Conservation (phyloP, 2,797 vertebrate genomes). For the Decapterus maruadsi region DNA sequence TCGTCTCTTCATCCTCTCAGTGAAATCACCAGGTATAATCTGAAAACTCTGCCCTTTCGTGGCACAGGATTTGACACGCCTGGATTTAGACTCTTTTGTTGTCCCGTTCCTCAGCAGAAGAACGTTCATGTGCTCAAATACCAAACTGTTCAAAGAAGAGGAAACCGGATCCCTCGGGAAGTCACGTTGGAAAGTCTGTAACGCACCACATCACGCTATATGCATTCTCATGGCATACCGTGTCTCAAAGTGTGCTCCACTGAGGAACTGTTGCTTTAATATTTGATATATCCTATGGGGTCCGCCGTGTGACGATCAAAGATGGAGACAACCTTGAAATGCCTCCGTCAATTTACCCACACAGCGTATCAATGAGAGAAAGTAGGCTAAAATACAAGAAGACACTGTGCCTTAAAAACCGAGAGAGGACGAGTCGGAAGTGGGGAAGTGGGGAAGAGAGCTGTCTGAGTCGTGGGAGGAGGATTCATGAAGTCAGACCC, state of each 20-base stretch:
- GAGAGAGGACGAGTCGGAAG: conserved; percentile 23
- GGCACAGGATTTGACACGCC: conserved; percentile 42
- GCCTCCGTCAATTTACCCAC: conserved; percentile 66
- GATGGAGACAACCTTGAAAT: conserved; percentile 78
- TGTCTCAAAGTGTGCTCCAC: conserved; percentile 45
- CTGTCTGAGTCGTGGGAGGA: conserved; percentile 36
- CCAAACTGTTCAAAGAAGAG: conserved; percentile 63
- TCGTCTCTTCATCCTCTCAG: conserved; percentile 50
- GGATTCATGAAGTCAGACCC: conserved; percentile 51
- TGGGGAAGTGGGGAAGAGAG: conserved; percentile 23
- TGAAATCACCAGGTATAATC: conserved; percentile 61
- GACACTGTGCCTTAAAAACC: conserved; percentile 28
- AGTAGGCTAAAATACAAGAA: conserved; percentile 44
- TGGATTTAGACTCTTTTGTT: conserved; percentile 58
- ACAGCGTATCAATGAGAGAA: conserved; percentile 51
- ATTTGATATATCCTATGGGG: conserved; percentile 79
- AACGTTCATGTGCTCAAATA: conserved; percentile 45
- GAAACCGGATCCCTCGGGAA: conserved; percentile 62
- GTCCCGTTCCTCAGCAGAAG: conserved; percentile 29
- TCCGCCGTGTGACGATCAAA: conserved; percentile 70
- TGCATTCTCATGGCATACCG: conserved; percentile 54
- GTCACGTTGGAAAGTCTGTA: conserved; percentile 38
- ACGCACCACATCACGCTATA: conserved; percentile 39
- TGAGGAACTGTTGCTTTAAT: conserved; percentile 68
- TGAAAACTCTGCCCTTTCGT: conserved; percentile 49